Percentiles rank a stretch among this genome's conserved stretches.
Evolutionary conservation across 2,888 invertebrate species (phyloP).

Genomic region (Tenthredo livida): DNA sequence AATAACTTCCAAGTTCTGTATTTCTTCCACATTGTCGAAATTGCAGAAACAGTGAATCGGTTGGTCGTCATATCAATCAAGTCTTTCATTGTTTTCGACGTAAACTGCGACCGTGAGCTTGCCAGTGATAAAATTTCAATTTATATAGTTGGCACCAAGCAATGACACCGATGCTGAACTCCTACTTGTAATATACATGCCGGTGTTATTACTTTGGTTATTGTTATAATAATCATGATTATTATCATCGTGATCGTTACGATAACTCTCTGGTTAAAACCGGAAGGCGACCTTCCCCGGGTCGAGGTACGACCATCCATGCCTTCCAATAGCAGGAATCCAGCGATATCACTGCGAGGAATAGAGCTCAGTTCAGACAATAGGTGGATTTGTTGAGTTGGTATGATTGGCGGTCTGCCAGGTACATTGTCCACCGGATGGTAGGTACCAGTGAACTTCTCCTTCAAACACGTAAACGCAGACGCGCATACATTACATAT

Average conservation of each 20-base stretch:
- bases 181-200: background rate
- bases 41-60: background rate
- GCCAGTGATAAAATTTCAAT: conserved; percentile 11
- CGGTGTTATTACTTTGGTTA: conserved; percentile 2
- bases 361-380: conserved; percentile 64
- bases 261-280: conserved; percentile 23
- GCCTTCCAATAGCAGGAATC: conserved; percentile 10
- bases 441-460: conserved; percentile 68
- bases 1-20: background rate
- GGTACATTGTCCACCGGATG: conserved; percentile 70
- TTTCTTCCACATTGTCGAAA: background rate
- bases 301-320: background rate
- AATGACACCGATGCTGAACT: background rate
- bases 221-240: conserved; percentile 36
- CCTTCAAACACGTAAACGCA: conserved; percentile 55
- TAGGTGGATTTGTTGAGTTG: conserved; percentile 64
- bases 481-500: conserved; percentile 64
- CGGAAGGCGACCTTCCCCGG: background rate
- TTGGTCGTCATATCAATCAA: background rate
- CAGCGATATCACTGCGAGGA: conserved; percentile 61
- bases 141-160: background rate
- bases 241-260: conserved; percentile 1
- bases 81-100: background rate
- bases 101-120: conserved; percentile 21
- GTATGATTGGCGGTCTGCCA: conserved; percentile 70